Conservation (phyloP, 2,888 invertebrate genomes). For the Entomobrya multifasciata region DNA sequence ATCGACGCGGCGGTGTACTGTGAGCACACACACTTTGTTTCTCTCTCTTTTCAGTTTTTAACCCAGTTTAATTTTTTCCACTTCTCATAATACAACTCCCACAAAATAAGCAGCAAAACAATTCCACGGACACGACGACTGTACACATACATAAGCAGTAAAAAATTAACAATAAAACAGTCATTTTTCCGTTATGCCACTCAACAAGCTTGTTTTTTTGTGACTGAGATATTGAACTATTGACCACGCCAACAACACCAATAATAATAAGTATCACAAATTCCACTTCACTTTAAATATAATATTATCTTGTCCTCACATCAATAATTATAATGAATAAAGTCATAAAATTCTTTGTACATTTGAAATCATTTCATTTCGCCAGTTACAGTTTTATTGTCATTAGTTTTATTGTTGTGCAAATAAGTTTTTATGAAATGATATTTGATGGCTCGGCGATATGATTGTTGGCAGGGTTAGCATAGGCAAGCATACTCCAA, state of each 20-base stretch:
- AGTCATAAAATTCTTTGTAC: background rate
- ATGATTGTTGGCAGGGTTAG: conserved; percentile 5
- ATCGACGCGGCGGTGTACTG: too few relatives aligned
- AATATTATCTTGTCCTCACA: conserved; percentile 10
- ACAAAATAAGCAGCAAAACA: background rate
- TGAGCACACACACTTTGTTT: conserved; percentile 34
- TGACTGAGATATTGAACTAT: conserved; percentile 12
- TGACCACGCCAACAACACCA: conserved; percentile 43
- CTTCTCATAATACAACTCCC: background rate
- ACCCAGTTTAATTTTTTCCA: too few relatives aligned
- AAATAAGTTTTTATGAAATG: conserved; percentile 42
- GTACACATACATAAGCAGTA: too few relatives aligned
- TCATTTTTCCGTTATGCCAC: conserved; percentile 8
- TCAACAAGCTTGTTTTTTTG: conserved; percentile 8
- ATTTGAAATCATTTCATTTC: conserved; percentile 29
- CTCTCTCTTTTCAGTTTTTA: too few relatives aligned
- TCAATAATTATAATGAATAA: conserved; percentile 15
- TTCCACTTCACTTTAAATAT: background rate
- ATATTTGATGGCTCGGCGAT: too few relatives aligned
- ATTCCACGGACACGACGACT: too few relatives aligned
- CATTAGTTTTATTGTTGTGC: conserved; percentile 39
- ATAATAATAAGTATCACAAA: too few relatives aligned
- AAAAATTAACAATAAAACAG: background rate
- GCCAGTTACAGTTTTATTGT: too few relatives aligned
- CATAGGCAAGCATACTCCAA: background rate